phyloP scores from a whole-genome alignment of 2,888 invertebrate species.

The Lapara coniferarum region DNA sequence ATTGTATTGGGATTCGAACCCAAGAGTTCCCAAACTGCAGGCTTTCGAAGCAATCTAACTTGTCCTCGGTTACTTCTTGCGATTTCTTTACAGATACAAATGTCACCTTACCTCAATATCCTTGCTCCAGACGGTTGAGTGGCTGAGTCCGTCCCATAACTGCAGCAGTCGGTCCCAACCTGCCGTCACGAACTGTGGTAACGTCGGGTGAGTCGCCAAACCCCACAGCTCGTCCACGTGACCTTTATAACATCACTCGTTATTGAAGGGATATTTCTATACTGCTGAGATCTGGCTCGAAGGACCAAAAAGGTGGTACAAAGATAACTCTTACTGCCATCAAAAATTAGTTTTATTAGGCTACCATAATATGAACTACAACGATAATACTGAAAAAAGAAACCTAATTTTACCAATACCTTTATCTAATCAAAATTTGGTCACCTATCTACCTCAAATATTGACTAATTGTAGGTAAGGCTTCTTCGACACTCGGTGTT shows the following conservation, averaged over 20 bases:
- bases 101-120: slow-evolving; percentile 88
- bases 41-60: too few species aligned
- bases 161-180: slow-evolving; percentile 91
- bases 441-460: neutral
- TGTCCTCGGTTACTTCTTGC: too few species aligned
- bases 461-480: neutral
- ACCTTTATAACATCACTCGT: slow-evolving; percentile 69
- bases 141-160: slow-evolving; percentile 95
- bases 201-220: slow-evolving; percentile 90
- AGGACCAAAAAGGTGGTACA: neutral
- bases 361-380: too few species aligned
- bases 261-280: neutral
- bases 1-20: too few species aligned
- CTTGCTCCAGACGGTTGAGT: slow-evolving; percentile 95
- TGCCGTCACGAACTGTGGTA: slow-evolving; percentile 94
- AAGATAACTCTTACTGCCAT: neutral
- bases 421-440: neutral
- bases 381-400: too few species aligned
- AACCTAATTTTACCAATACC: too few species aligned
- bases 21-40: too few species aligned
- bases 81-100: too few species aligned
- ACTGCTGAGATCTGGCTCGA: neutral
- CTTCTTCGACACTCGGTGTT: too few species aligned
- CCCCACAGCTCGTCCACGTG: slow-evolving; percentile 97
- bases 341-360: too few species aligned